phyloP scores from a whole-genome alignment of 2,797 vertebrate genomes.

The Anniella stebbinsi region DNA sequence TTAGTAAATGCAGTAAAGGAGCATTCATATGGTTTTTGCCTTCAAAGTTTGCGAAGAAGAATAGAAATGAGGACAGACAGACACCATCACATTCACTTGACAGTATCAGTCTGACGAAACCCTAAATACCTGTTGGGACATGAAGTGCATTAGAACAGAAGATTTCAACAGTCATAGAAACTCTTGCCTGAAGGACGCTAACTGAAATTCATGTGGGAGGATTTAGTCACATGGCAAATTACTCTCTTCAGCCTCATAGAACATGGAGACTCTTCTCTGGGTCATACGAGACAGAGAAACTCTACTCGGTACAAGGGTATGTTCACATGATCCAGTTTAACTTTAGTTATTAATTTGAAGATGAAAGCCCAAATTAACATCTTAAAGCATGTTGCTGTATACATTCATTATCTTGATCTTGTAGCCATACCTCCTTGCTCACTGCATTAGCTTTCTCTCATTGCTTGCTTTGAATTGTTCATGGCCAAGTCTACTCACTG shows the following conservation, averaged over 20 bases:
- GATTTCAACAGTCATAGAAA: slow-evolving; percentile 33
- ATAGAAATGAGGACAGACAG: slow-evolving; percentile 20
- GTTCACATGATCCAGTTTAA: background rate
- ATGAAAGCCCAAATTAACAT: background rate
- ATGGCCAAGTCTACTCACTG: background rate
- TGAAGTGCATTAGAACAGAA: slow-evolving; percentile 38
- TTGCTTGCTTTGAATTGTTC: background rate
- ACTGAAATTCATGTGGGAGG: slow-evolving; percentile 23
- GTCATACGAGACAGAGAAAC: background rate
- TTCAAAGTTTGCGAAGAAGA: slow-evolving; percentile 30
- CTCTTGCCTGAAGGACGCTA: slow-evolving; percentile 6
- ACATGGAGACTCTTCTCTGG: background rate
- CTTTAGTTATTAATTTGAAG: background rate
- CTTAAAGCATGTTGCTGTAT: background rate
- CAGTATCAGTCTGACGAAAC: slow-evolving; percentile 40
- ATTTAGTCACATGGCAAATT: slow-evolving; percentile 40
- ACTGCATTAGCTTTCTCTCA: background rate
- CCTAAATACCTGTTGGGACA: background rate
- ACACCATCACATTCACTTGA: slow-evolving; percentile 19
- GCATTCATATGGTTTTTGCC: background rate
- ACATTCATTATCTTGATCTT: background rate
- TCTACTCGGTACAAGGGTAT: background rate
- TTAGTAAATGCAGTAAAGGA: background rate
- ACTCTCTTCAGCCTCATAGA: background rate
- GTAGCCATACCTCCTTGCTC: background rate